phyloP scores from a whole-genome alignment of 2,797 vertebrate genomes.

The Corythornis leucogaster region DNA sequence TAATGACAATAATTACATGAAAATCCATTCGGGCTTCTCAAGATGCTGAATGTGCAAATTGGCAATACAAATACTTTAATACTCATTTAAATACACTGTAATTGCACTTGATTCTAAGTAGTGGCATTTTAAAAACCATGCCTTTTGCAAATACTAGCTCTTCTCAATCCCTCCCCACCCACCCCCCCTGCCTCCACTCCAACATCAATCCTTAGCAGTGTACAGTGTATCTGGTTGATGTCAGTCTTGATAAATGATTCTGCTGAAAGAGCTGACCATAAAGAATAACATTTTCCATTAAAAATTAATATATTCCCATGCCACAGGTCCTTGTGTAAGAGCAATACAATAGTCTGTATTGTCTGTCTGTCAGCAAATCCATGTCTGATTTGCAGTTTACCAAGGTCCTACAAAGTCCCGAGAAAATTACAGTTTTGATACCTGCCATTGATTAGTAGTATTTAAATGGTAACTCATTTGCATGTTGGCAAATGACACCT shows the following conservation, averaged over 20 bases:
- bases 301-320: slow-evolving; percentile 46
- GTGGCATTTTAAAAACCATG: not conserved
- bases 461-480: slow-evolving; percentile 2
- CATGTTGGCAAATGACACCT: not conserved
- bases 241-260: slow-evolving; percentile 36
- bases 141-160: slow-evolving; percentile 15
- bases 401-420: not conserved
- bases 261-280: slow-evolving; percentile 31
- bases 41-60: slow-evolving; percentile 60
- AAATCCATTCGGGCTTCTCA: slow-evolving; percentile 28
- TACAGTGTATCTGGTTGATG: not conserved
- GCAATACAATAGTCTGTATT: slow-evolving; percentile 9
- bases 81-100: slow-evolving; percentile 44
- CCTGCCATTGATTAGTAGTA: slow-evolving; percentile 15
- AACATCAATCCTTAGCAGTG: not conserved
- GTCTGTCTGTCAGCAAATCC: slow-evolving; percentile 21
- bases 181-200: not conserved
- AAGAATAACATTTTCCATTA: slow-evolving; percentile 44
- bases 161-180: no score
- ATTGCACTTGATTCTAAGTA: slow-evolving; percentile 47
- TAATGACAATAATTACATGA: slow-evolving; percentile 62
- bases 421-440: slow-evolving; percentile 35
- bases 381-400: slow-evolving; percentile 13
- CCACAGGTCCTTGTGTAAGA: not conserved
- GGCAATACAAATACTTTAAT: slow-evolving; percentile 55